These are phyloP conservation scores for Dipodomys stephensi DNA, from an alignment of 2,113 vertebrate species.

Conservation along the genomic window DNA sequence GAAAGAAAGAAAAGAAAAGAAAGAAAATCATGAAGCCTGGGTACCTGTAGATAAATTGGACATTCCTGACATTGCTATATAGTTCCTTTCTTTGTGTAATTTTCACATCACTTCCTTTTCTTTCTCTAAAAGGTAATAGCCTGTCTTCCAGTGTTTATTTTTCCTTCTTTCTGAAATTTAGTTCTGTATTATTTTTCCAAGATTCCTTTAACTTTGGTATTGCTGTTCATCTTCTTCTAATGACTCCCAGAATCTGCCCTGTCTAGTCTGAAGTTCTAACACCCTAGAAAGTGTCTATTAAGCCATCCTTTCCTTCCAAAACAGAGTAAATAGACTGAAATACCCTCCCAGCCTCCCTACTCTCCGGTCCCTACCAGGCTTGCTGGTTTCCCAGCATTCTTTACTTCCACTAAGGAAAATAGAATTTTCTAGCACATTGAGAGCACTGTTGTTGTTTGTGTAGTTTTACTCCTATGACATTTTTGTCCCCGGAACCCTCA, in stretches of 20 bases:
- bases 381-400: background rate
- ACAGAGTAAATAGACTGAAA: background rate
- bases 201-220: background rate
- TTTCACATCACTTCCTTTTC: background rate
- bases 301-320: background rate
- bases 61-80: background rate
- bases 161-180: background rate
- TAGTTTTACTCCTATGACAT: background rate
- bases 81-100: background rate
- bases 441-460: background rate
- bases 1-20: background rate
- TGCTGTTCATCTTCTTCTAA: background rate
- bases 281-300: background rate
- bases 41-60: background rate
- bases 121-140: background rate
- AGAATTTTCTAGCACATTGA: background rate
- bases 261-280: background rate
- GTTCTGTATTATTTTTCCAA: background rate
- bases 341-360: background rate
- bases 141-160: background rate
- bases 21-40: no score
- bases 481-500: background rate
- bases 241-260: background rate
- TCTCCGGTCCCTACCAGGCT: background rate
- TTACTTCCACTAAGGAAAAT: background rate